These are phyloP conservation scores for Acanthochromis polyacanthus DNA, from an alignment of 2,113 vertebrate genomes.

Conservation along the genomic window DNA sequence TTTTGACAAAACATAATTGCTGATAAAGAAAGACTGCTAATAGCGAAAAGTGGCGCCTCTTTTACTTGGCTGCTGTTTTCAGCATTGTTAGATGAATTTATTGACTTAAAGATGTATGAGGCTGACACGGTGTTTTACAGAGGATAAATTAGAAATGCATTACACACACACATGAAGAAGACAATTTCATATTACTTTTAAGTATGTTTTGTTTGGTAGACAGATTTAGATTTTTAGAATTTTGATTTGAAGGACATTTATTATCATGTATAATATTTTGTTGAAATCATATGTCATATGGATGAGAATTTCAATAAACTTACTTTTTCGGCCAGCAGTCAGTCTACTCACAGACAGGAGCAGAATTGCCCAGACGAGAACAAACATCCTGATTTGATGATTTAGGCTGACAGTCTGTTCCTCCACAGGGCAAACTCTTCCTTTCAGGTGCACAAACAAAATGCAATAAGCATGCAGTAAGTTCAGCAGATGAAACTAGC, in stretches of 20 bases:
- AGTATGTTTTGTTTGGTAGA: neutral
- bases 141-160: neutral
- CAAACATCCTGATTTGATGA: conserved; percentile 14
- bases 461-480: rapidly evolving
- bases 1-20: neutral
- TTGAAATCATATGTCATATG: neutral
- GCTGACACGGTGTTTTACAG: too few species aligned
- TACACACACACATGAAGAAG: neutral
- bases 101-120: neutral
- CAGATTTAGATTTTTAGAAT: neutral
- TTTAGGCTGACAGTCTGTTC: neutral
- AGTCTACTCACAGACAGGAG: neutral
- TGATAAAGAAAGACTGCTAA: neutral
- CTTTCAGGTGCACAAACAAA: neutral
- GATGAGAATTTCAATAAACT: neutral
- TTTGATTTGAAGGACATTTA: rapidly evolving
- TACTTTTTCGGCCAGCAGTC: rapidly evolving
- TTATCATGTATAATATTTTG: too few species aligned
- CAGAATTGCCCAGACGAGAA: conserved; percentile 30
- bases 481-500: conserved; percentile 13
- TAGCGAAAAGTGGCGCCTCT: neutral
- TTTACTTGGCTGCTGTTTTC: neutral
- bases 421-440: neutral
- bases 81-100: neutral
- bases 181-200: neutral